phyloP scores from a whole-genome alignment of 1,140 invertebrate genomes.

The Artemia franciscana region DNA sequence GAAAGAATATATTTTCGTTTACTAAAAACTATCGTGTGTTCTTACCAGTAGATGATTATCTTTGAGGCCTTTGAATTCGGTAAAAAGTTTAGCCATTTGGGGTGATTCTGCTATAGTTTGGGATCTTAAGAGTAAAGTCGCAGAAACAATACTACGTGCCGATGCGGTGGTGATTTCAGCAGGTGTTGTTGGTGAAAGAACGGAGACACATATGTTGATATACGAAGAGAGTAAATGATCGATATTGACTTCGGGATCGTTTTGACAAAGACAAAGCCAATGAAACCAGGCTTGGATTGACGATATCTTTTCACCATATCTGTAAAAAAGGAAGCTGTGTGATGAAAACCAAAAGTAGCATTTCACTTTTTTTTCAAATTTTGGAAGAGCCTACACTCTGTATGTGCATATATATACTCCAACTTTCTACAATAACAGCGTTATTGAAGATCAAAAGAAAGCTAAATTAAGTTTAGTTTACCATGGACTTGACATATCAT shows the following conservation, averaged over 20 bases:
- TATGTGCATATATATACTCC: no score
- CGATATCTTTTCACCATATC: background rate
- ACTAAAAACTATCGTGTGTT: no score
- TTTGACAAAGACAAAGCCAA: background rate
- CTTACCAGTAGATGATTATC: background rate
- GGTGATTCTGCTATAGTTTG: background rate
- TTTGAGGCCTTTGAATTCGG: background rate
- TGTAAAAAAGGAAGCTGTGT: no score
- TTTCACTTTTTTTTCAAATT: no score
- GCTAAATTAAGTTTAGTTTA: no score
- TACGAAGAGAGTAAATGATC: background rate
- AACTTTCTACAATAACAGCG: no score
- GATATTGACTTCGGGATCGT: background rate
- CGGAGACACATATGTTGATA: background rate
- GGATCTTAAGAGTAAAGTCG: background rate
- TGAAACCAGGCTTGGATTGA: background rate
- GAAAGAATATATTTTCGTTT: no score
- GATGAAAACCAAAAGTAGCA: no score
- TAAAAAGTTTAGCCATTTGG: background rate
- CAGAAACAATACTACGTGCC: background rate
- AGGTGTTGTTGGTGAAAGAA: background rate
- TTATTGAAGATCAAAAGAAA: no score
- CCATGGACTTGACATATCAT: no score
- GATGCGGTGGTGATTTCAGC: background rate
- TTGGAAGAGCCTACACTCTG: no score